phyloP scores from a whole-genome alignment of 2,113 vertebrate species.

The Nesoenas mayeri region DNA sequence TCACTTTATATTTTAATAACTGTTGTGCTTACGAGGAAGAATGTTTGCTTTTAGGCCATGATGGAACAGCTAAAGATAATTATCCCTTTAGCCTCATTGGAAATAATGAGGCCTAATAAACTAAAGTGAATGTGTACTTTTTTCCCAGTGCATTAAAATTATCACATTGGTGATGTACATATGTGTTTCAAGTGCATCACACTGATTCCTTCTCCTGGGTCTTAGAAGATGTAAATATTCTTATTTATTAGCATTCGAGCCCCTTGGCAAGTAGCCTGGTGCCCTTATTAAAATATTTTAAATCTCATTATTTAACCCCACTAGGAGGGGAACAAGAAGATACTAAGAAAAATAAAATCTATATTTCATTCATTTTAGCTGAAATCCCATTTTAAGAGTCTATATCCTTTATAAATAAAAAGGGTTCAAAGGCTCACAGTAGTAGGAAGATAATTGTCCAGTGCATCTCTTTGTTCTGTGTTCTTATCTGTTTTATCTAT shows the following conservation, averaged over 20 bases:
- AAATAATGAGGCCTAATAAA: constrained; percentile 38
- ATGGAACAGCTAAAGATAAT: constrained; percentile 18
- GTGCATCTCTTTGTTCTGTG: constrained; percentile 45
- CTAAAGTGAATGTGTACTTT: neutral
- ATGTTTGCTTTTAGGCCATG: constrained; percentile 7
- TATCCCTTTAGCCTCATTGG: neutral
- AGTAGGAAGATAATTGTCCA: constrained; percentile 30
- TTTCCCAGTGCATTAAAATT: neutral
- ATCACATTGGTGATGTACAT: neutral
- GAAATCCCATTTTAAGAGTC: neutral
- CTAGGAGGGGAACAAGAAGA: neutral
- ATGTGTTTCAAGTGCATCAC: neutral
- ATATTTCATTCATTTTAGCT: neutral
- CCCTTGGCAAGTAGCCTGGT: constrained; percentile 28
- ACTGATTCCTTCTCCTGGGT: neutral
- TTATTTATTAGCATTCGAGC: constrained; percentile 15
- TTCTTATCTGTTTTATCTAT: constrained; percentile 43
- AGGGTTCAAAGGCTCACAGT: neutral
- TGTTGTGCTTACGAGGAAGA: neutral
- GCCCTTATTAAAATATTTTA: neutral
- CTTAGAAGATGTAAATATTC: constrained; percentile 23
- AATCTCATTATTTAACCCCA: neutral
- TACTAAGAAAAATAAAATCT: neutral
- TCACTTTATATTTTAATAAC: neutral
- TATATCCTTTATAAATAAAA: neutral